A percentile compares a stretch with the other conserved stretches of the same genome.
These are phyloP conservation scores for Probaryconus sp. DNA, from an alignment of 1,140 invertebrate species.

Conservation along the genomic window DNA sequence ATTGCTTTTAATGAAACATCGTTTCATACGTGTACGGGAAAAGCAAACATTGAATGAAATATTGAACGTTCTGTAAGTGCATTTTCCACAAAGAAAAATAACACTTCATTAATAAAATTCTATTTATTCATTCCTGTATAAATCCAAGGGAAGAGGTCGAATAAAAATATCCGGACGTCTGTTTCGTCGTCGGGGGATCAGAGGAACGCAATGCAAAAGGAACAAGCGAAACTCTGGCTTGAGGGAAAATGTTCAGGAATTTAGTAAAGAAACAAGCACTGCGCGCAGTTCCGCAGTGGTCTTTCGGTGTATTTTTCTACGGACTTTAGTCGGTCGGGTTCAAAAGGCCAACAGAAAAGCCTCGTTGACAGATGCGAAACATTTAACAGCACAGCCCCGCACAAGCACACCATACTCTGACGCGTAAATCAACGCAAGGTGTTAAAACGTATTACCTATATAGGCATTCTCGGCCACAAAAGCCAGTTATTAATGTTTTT, in stretches of 20 bases:
- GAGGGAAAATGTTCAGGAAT: constrained; percentile 51
- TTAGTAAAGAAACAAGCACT: constrained; percentile 53
- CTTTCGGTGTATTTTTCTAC: constrained; percentile 61
- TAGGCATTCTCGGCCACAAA: constrained; percentile 6
- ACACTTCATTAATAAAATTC: constrained; percentile 40
- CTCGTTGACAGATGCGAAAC: constrained; percentile 71
- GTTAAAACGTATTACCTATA: constrained; percentile 54
- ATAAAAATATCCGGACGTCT: constrained; percentile 30
- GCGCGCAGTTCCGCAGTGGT: constrained; percentile 11
- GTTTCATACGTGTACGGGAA: not conserved
- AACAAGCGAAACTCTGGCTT: constrained; percentile 43
- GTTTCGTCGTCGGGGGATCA: constrained; percentile 37
- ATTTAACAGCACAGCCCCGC: constrained; percentile 68
- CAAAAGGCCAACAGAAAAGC: constrained; percentile 64
- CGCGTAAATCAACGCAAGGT: constrained; percentile 72
- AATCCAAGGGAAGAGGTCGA: constrained; percentile 8
- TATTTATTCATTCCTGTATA: constrained; percentile 25
- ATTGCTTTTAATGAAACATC: constrained; percentile 10
- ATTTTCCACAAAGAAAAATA: constrained; percentile 16
- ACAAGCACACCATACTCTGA: constrained; percentile 54
- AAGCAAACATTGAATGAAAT: constrained; percentile 15
- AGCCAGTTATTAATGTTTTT: constrained; percentile 18
- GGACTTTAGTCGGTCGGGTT: constrained; percentile 47
- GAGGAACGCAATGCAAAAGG: constrained; percentile 31
- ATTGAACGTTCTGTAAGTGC: not conserved